Evolutionary conservation across 1,140 invertebrate species (phyloP).

Genomic region (Pomacea maculata): DNA sequence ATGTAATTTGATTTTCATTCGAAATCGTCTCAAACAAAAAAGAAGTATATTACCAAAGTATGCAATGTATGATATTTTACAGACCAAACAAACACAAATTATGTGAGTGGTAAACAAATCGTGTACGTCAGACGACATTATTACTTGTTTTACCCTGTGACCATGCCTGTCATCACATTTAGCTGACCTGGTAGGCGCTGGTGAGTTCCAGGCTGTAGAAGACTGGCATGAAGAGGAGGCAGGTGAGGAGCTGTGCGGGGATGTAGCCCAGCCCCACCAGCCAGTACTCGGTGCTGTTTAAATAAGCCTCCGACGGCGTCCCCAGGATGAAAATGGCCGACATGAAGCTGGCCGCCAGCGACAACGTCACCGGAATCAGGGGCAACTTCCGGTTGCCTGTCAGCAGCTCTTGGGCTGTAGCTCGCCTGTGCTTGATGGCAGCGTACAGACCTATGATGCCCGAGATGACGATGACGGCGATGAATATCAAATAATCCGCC

Average conservation of each 20-base stretch:
- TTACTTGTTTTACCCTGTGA: no score
- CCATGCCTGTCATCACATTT: background rate
- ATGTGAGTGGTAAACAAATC: no score
- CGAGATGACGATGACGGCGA: slow-evolving; percentile 53
- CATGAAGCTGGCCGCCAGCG: slow-evolving; percentile 76
- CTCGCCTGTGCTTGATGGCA: slow-evolving; percentile 66
- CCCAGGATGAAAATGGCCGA: slow-evolving; percentile 89
- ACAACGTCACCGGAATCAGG: slow-evolving; percentile 54
- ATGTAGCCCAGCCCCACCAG: slow-evolving; percentile 51
- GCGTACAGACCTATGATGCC: slow-evolving; percentile 55
- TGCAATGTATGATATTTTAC: no score
- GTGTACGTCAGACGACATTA: no score
- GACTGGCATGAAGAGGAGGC: slow-evolving; percentile 58
- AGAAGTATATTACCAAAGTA: no score
- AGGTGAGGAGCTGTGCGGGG: slow-evolving; percentile 49
- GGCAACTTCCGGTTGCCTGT: slow-evolving; percentile 77
- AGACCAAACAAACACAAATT: no score
- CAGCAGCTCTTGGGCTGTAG: slow-evolving; percentile 80
- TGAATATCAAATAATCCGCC: slow-evolving; percentile 62
- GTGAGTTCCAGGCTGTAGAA: slow-evolving; percentile 59
- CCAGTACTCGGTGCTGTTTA: slow-evolving; percentile 53
- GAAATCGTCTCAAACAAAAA: no score
- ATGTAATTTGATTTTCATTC: no score
- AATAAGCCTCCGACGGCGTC: slow-evolving; percentile 85
- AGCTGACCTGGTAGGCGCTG: slow-evolving; percentile 60